Evolutionary conservation across 2,113 vertebrate species (phyloP).

Genomic region (Syngnathoides biaculeatus): DNA sequence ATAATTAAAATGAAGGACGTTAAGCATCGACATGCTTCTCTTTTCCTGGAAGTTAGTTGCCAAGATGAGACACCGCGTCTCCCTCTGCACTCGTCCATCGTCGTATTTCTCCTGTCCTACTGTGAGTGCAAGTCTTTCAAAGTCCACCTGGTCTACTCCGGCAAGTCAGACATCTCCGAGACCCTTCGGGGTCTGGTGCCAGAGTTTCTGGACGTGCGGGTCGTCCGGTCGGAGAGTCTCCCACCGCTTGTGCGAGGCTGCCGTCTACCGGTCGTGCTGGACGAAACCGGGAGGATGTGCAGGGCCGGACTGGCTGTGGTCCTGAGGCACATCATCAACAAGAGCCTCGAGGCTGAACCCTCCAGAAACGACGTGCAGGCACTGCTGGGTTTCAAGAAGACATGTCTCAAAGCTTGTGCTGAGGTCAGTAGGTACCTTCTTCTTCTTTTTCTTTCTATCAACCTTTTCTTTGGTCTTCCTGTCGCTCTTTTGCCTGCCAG

Average conservation of each 20-base stretch:
- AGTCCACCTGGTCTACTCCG: conserved; percentile 77
- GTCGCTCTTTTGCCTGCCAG: no score
- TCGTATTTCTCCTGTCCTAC: conserved; percentile 89
- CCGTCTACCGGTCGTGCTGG: conserved; percentile 80
- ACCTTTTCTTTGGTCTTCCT: no score
- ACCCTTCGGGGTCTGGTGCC: conserved; percentile 50
- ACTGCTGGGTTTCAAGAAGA: conserved; percentile 95
- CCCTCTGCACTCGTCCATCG: conserved; percentile 86
- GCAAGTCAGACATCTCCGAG: conserved; percentile 29
- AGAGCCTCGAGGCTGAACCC: conserved; percentile 72
- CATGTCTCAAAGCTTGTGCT: conserved; percentile 96
- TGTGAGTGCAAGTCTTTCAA: conserved; percentile 84
- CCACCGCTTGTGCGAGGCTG: conserved; percentile 82
- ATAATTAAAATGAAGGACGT: conserved; percentile 71
- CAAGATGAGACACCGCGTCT: conserved; percentile 67
- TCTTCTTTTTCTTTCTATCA: no score
- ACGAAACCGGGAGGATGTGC: conserved; percentile 77
- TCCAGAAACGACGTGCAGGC: conserved; percentile 78
- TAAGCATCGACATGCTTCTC: conserved; percentile 61
- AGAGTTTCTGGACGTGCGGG: conserved; percentile 56
- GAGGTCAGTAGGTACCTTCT: conserved; percentile 82
- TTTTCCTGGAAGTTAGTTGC: conserved; percentile 79
- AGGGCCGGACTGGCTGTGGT: conserved; percentile 92
- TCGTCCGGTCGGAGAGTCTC: conserved; percentile 67
- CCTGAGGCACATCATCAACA: conserved; percentile 84